Evolutionary conservation across 2,797 vertebrate species (phyloP).

Genomic region (Periparus ater): DNA sequence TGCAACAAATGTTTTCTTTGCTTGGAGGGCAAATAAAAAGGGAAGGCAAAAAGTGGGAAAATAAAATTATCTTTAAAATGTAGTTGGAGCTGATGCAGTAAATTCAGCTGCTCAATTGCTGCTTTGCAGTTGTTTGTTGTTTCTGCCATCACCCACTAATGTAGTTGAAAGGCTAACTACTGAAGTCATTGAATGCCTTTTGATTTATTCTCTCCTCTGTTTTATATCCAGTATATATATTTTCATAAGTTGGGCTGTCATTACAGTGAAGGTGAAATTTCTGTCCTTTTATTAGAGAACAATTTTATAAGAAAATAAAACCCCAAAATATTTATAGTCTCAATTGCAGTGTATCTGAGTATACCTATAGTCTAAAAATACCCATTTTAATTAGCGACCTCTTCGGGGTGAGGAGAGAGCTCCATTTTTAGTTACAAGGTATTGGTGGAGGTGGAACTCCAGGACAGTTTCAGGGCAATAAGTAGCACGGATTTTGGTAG

Average conservation of each 20-base stretch:
- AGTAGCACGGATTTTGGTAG: not conserved
- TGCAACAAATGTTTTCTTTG: not conserved
- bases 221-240: not conserved
- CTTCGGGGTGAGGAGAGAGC: not conserved
- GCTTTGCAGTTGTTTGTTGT: not conserved
- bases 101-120: not conserved
- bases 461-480: slow-evolving; percentile 6
- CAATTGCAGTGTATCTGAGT: not conserved
- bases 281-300: not conserved
- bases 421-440: slow-evolving; percentile 50
- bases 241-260: not conserved
- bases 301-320: slow-evolving; percentile 18
- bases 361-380: slow-evolving; percentile 53
- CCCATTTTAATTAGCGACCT: slow-evolving; percentile 28
- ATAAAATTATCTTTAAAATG: not conserved
- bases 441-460: slow-evolving; percentile 16
- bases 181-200: not conserved
- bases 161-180: not conserved
- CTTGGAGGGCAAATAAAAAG: not conserved
- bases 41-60: not conserved
- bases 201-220: not conserved
- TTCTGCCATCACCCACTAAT: not conserved
- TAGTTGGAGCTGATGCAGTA: not conserved
- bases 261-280: not conserved
- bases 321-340: slow-evolving; percentile 21